These are phyloP conservation scores for Chroicocephalus ridibundus DNA, from an alignment of 2,113 vertebrate genomes.

Conservation along the genomic window DNA sequence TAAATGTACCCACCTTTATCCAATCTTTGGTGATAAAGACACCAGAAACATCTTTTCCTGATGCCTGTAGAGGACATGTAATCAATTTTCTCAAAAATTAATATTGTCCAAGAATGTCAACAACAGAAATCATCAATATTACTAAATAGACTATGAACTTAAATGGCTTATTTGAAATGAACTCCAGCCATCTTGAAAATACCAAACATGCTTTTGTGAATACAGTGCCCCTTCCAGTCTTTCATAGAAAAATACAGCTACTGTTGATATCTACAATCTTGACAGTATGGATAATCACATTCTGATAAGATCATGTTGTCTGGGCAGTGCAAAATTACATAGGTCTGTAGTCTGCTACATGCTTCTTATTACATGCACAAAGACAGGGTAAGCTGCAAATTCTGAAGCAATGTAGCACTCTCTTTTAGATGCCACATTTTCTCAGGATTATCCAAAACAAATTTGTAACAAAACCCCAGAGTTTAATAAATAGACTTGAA, in stretches of 20 bases:
- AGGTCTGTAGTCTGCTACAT: neutral
- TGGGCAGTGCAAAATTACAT: constrained; percentile 54
- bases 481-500: neutral
- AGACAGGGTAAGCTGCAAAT: constrained; percentile 7
- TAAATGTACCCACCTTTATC: neutral
- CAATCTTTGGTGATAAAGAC: neutral
- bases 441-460: neutral
- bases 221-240: constrained; percentile 27
- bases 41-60: neutral
- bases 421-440: neutral
- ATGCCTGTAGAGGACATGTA: neutral
- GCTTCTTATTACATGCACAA: constrained; percentile 9
- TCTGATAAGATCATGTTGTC: constrained; percentile 69
- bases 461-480: neutral
- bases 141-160: constrained; percentile 36
- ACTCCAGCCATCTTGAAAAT: constrained; percentile 40
- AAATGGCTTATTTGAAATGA: constrained; percentile 35
- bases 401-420: neutral
- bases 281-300: constrained; percentile 19
- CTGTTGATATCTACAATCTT: constrained; percentile 25
- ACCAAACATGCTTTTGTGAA: constrained; percentile 51
- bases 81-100: constrained; percentile 52
- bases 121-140: constrained; percentile 46
- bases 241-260: constrained; percentile 49
- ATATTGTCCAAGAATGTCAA: constrained; percentile 21